Conservation (phyloP, 2,113 vertebrate species). For the Etheostoma spectabile region DNA sequence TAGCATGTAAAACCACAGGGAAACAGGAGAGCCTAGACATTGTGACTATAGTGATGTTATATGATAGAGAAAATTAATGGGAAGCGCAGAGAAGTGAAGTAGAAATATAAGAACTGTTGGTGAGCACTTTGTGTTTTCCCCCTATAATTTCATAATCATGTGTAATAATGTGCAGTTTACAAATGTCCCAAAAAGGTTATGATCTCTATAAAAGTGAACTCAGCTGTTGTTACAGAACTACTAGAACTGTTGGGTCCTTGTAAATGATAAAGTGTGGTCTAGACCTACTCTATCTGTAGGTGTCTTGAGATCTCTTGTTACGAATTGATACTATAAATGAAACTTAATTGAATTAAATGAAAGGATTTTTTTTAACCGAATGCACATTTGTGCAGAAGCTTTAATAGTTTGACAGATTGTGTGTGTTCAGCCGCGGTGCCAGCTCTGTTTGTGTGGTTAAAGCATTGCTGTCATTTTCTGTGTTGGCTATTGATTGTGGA, state of each 20-base stretch:
- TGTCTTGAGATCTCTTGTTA: no score
- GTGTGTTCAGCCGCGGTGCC: neutral
- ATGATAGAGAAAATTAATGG: constrained; percentile 11
- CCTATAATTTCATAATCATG: neutral
- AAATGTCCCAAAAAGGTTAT: neutral
- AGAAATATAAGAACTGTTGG: neutral
- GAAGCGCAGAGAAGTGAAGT: constrained; percentile 15
- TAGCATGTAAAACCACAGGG: constrained; percentile 17
- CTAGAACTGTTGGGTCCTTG: no score
- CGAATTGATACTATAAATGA: no score
- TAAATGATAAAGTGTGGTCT: no score
- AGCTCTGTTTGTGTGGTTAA: neutral
- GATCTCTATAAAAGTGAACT: constrained; percentile 2
- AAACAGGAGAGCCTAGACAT: constrained; percentile 37
- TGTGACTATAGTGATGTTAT: neutral
- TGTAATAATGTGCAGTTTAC: neutral
- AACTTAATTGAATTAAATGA: neutral
- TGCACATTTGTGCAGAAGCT: neutral
- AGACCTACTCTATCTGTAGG: no score
- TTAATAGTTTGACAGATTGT: neutral
- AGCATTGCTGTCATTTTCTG: neutral
- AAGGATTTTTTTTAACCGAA: neutral
- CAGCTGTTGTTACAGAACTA: neutral
- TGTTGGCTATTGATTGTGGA: neutral
- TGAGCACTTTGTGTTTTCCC: neutral